Evolutionary conservation across 2,888 invertebrate genomes (phyloP), one percentile per base, ranked within the genome.

Genomic region (Pheosia gnoma): DNA sequence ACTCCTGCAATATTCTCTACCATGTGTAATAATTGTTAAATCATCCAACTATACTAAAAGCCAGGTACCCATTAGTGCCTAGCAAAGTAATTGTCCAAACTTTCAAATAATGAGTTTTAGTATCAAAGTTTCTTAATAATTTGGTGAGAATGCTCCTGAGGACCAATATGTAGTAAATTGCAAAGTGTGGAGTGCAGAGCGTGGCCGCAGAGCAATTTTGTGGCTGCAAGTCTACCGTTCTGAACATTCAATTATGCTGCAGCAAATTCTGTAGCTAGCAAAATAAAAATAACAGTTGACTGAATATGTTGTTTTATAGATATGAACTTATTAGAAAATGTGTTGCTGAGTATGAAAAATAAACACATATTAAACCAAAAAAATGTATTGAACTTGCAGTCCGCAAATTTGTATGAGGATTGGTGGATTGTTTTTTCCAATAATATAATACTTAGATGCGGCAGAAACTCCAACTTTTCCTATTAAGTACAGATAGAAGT

Each of bases 121-220:
- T 63, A 45, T 45, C 36, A 68, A 68, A 68, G 57, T 68, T 71
- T 45, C 47, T 37, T 25, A 41, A 37, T 54, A 51, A 57, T 59
- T 71, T 49, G 52, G 51, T 65, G 61, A n/a, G 39, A 63, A 60
- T 58, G 60, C 59, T 62, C 59, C 25, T 9, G 36, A 3, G 8
- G 61, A 68, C 61, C 63, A 67, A 67, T 63, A 72, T 72, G 54
- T 61, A 61, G 47, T 57, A 38, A 64, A 59, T 9, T 63, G 36
- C 36, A 36, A 53, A 37, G 37, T 53, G 49, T 5, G 25, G 38
- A 10, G 41, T 59, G 37, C 58, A 51, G 8, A 13, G 54, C 52
- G 41, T 59, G 58, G 49, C 65, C 38, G 58, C 5, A 51, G 8
- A 39, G 58, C 36, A 58, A 54, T 57, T 60, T 60, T 11, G 41